These are phyloP conservation scores for Drosophila prosaltans DNA, from an alignment of 1,140 invertebrate species.

Conservation along the genomic window DNA sequence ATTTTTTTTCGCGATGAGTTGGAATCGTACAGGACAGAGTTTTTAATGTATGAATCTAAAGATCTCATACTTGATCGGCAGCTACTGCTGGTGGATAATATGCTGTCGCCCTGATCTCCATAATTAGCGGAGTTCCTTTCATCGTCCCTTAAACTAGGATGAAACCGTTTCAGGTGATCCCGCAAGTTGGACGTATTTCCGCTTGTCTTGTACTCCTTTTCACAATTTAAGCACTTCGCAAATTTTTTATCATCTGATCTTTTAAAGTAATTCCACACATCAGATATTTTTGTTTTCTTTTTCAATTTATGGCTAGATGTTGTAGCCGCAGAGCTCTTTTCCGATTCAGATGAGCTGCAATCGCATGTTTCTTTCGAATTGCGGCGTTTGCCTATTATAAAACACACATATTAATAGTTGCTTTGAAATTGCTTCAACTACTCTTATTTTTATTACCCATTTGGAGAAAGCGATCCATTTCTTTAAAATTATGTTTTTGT, in stretches of 20 bases:
- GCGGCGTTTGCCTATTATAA: conserved; percentile 5
- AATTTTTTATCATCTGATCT: too few relatives aligned
- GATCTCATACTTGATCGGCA: conserved; percentile 5
- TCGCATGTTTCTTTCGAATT: conserved; percentile 2
- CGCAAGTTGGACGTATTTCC: conserved; percentile 6
- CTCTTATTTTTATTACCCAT: neutral
- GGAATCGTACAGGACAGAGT: too few relatives aligned
- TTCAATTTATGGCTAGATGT: too few relatives aligned
- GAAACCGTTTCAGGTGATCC: conserved; percentile 6
- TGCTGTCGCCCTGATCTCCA: conserved; percentile 8
- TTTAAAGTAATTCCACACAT: too few relatives aligned
- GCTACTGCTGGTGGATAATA: conserved; percentile 1
- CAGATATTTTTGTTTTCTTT: too few relatives aligned
- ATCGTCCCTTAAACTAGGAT: neutral
- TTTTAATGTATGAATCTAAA: neutral
- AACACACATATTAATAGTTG: conserved; percentile 6
- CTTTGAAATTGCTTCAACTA: conserved; percentile 2
- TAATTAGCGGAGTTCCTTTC: neutral
- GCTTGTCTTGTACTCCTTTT: conserved; percentile 7
- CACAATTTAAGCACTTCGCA: neutral
- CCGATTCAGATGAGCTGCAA: neutral
- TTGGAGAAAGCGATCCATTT: conserved; percentile 7
- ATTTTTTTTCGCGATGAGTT: too few relatives aligned
- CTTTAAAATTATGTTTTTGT: conserved; percentile 6
- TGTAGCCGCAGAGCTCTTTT: too few relatives aligned